Base-by-base conservation (phyloP, 2,113 vertebrate genomes). In the Desmodus rotundus region DNA sequence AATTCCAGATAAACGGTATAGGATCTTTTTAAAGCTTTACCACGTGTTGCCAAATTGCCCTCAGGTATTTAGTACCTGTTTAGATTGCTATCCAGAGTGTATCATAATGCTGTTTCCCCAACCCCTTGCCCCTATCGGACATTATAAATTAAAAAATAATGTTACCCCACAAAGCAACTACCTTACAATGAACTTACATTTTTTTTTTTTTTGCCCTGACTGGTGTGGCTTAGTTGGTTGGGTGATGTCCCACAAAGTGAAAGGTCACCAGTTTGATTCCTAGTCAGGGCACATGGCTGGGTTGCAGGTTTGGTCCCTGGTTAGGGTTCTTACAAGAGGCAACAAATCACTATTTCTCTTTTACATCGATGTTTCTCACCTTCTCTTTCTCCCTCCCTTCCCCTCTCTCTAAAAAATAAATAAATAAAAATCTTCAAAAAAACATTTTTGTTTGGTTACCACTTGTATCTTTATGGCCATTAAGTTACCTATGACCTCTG, bases 1-100 rank as follows among this genome's bases (percentile, higher is more conserved):
- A 91, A 76, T 93, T 93, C 41, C 58, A 93, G 45, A 94, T 81
- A 95, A 96, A 95, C 26, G 13, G 22, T 36, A 38, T 36, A 38
- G 33, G 4, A 22, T 68, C 43, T 87, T 95, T 63, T 73, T 47
- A 68, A 84, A 93, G 7, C 68, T 90, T 94, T 92, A 58, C n/a
- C 54, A 26, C 15, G 15, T 72, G 36, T 70, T 90, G 19, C 47
- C 67, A 85, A 19, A 82, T 72, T 38, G 24, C 31, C 54, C 10
- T 91, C 43, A 91, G 65, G 15, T 89, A 31, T 68, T 89, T 89
- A 82, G 14, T 72, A 36, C 33, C 7, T 94, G 4, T 78, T 96
- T 88, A 86, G 52, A 41, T 78, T 13, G 38, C 50, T 78, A 45
- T 92, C 24, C 9, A 83, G 63, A 76, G 87, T 90, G 9, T 89